Percentiles rank a stretch among this genome's conserved stretches.
phyloP scores from a whole-genome alignment of 1,140 invertebrate species.

The Leptopilina boulardi region DNA sequence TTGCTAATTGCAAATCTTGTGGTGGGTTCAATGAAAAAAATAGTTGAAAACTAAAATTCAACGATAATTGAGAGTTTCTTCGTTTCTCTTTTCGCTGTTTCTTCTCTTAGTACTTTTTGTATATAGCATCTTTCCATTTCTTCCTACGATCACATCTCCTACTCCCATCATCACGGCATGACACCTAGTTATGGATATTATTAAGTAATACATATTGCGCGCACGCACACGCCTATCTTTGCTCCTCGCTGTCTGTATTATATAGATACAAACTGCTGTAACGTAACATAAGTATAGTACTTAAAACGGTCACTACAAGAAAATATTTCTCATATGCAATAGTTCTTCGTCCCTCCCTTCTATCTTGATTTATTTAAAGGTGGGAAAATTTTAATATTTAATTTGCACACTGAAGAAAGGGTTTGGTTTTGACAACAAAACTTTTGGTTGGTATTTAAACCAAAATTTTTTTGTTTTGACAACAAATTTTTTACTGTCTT shows the following conservation, averaged over 20 bases:
- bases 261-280: constrained; percentile 1
- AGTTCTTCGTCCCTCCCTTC: neutral
- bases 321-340: constrained; percentile 46
- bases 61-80: constrained; percentile 30
- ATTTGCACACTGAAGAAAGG: too few species aligned
- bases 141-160: constrained; percentile 42
- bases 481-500: too few species aligned
- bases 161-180: neutral
- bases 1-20: too few species aligned
- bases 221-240: constrained; percentile 35
- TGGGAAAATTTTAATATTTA: too few species aligned
- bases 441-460: too few species aligned
- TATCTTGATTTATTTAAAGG: too few species aligned
- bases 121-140: constrained; percentile 3
- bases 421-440: too few species aligned
- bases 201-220: constrained; percentile 67
- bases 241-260: neutral
- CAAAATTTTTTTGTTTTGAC: too few species aligned
- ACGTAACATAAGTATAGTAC: neutral
- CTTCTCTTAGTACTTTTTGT: constrained; percentile 44
- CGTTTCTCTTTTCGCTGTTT: constrained; percentile 31
- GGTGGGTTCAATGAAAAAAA: neutral
- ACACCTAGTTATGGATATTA: constrained; percentile 69
- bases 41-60: neutral
- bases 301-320: constrained; percentile 44